Conservation (phyloP, 2,888 invertebrate species). For the Meloe dianella region DNA sequence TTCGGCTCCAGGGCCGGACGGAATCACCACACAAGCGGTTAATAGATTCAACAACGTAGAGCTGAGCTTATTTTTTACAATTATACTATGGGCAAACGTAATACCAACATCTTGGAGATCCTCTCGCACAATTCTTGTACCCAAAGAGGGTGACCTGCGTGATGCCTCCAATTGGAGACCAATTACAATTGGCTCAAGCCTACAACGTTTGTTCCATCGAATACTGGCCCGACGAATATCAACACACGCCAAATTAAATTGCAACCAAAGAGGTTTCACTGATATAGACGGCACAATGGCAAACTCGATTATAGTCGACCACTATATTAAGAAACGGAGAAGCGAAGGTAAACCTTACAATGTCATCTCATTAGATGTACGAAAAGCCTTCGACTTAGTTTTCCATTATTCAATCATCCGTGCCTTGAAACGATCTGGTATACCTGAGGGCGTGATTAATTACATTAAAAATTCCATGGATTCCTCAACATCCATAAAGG, state of each 20-base stretch:
- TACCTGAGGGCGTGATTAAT: neutral
- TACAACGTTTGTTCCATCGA: constrained; percentile 34
- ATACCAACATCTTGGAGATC: constrained; percentile 9
- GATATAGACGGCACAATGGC: constrained; percentile 49
- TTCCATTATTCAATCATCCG: constrained; percentile 36
- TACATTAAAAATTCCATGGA: neutral
- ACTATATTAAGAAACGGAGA: constrained; percentile 14
- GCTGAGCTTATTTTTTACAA: neutral
- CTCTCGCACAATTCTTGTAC: constrained; percentile 30
- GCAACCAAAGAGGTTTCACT: constrained; percentile 40
- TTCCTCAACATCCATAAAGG: neutral
- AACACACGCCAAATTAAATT: constrained; percentile 21
- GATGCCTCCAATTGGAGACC: constrained; percentile 38
- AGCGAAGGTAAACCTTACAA: neutral
- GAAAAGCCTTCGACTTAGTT: constrained; percentile 56
- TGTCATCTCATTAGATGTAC: constrained; percentile 52
- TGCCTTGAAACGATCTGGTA: constrained; percentile 36
- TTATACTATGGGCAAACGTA: neutral
- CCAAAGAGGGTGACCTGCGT: constrained; percentile 32
- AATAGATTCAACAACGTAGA: constrained; percentile 4
- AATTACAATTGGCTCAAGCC: constrained; percentile 36
- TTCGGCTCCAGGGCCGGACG: constrained; percentile 32
- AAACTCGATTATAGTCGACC: constrained; percentile 43
- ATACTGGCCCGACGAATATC: constrained; percentile 9
- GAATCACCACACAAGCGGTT: constrained; percentile 20